Conservation (phyloP, 2,797 vertebrate species). For the Melanotaenia parkinsoni region DNA sequence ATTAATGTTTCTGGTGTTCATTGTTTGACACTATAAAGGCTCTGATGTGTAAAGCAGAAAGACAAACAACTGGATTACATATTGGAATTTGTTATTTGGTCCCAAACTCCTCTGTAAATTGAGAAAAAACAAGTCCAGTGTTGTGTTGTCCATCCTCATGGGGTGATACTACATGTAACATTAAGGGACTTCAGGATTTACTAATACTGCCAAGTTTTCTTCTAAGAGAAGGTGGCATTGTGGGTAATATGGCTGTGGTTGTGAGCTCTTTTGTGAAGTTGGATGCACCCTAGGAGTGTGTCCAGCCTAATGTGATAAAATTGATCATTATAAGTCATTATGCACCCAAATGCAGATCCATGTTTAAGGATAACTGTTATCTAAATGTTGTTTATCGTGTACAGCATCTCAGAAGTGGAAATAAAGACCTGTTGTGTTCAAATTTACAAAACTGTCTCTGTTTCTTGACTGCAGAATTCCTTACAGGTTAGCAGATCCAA, state of each 20-base stretch:
- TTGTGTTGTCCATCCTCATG: too few relatives aligned
- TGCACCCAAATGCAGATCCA: neutral
- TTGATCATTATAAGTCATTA: neutral
- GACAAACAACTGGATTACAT: neutral
- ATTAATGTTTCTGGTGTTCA: conserved; percentile 2
- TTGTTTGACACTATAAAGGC: neutral
- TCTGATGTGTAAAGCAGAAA: neutral
- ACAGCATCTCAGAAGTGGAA: neutral
- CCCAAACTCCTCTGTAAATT: neutral
- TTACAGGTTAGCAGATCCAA: neutral
- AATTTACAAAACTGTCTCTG: neutral
- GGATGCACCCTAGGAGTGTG: neutral
- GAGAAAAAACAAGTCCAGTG: too few relatives aligned
- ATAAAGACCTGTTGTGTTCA: neutral
- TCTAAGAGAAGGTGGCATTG: neutral
- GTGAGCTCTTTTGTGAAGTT: neutral
- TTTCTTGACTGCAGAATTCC: neutral
- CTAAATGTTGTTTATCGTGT: neutral
- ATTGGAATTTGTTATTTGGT: neutral
- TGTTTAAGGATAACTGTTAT: neutral
- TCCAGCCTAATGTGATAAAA: neutral
- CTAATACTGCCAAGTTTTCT: neutral
- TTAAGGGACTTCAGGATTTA: too few relatives aligned
- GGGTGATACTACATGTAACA: too few relatives aligned
- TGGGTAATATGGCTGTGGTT: neutral